phyloP scores from a whole-genome alignment of 2,113 vertebrate genomes.

The Solenodon paradoxus region DNA sequence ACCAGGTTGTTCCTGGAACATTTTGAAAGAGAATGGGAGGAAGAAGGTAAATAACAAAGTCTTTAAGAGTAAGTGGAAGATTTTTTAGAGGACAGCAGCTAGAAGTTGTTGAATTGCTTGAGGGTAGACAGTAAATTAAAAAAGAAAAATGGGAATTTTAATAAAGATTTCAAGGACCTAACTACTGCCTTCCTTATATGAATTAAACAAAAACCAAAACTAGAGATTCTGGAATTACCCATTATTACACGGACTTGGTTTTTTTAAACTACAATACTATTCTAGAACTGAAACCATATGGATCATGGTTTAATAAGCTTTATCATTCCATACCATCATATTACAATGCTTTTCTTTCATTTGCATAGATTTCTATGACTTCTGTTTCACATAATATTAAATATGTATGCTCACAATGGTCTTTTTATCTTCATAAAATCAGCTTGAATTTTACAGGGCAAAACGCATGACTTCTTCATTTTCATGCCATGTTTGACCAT shows the following conservation, averaged over 20 bases:
- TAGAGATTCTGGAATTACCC: not conserved
- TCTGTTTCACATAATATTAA: not conserved
- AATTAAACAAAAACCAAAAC: not conserved
- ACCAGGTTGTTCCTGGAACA: not conserved
- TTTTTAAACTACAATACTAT: not conserved
- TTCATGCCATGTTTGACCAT: not conserved
- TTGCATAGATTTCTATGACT: not conserved
- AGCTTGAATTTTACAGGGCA: not conserved
- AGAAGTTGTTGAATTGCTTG: not conserved
- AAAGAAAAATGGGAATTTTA: not conserved
- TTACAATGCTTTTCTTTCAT: not conserved
- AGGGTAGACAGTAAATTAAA: not conserved
- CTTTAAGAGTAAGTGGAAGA: not conserved
- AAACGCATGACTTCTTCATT: not conserved
- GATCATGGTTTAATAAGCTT: not conserved
- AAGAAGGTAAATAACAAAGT: not conserved
- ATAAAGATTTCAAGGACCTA: not conserved
- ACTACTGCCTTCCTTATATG: not conserved
- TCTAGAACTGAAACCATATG: not conserved
- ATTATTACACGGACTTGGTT: not conserved
- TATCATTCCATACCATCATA: not conserved
- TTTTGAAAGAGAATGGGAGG: not conserved
- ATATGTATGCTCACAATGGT: not conserved
- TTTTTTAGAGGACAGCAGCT: not conserved
- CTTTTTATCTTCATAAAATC: conserved; percentile 33